phyloP scores from a whole-genome alignment of 2,888 invertebrate species.

The Limnephilus auricula region DNA sequence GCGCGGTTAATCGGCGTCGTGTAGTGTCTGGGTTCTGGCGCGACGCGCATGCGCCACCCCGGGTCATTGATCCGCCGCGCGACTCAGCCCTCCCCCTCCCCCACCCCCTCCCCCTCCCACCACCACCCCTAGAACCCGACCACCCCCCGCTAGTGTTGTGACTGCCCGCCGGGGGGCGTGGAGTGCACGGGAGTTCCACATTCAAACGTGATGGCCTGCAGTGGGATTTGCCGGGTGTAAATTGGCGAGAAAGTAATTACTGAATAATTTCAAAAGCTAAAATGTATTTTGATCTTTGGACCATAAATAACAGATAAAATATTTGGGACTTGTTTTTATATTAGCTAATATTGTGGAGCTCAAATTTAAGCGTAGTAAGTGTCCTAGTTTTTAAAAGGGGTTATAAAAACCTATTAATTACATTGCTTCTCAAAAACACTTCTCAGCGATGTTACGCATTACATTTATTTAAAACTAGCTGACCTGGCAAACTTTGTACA shows the following conservation, averaged over 20 bases:
- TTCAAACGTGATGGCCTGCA: slow-evolving; percentile 31
- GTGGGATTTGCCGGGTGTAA: neutral
- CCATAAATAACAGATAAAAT: neutral
- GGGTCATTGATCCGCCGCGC: slow-evolving; percentile 60
- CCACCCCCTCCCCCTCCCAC: neutral
- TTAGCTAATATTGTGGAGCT: neutral
- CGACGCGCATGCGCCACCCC: slow-evolving; percentile 50
- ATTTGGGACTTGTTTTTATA: neutral
- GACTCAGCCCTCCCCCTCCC: slow-evolving; percentile 37
- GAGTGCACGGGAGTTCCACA: slow-evolving; percentile 54
- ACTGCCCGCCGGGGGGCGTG: slow-evolving; percentile 68
- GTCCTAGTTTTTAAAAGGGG: neutral
- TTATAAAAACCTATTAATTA: no score
- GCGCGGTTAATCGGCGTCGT: slow-evolving; percentile 43
- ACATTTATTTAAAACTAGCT: neutral
- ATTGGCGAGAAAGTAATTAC: slow-evolving; percentile 23
- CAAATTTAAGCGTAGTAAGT: neutral
- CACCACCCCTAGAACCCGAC: no score
- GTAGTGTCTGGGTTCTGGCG: slow-evolving; percentile 47
- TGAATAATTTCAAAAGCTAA: neutral
- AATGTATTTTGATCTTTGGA: neutral
- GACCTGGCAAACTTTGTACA: no score
- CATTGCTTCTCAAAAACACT: no score
- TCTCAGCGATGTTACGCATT: neutral
- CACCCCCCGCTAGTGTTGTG: slow-evolving; percentile 69